phyloP scores from a whole-genome alignment of 2,113 vertebrate genomes.

The Eulacestoma nigropectus region DNA sequence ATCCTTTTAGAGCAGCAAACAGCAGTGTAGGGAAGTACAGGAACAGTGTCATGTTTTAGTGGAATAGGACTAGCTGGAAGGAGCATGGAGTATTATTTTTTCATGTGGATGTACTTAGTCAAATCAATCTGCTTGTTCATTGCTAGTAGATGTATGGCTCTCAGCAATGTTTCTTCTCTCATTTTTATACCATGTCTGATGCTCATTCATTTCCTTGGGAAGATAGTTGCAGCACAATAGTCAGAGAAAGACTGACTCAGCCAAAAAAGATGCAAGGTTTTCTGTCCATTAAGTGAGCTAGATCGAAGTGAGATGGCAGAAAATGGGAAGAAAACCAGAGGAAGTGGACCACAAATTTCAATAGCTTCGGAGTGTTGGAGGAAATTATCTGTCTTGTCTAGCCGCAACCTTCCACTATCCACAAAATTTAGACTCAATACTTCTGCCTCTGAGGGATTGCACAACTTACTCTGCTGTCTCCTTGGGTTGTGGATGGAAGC shows the following conservation, averaged over 20 bases:
- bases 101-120: neutral
- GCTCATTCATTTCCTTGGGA: neutral
- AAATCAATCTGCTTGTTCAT: neutral
- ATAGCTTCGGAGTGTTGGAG: neutral
- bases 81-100: neutral
- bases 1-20: neutral
- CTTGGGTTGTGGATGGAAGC: neutral
- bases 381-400: neutral
- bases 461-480: neutral
- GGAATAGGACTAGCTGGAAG: neutral
- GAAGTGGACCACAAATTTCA: neutral
- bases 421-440: neutral
- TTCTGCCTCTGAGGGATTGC: neutral
- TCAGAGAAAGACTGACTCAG: neutral
- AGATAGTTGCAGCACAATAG: neutral
- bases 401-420: neutral
- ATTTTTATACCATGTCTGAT: neutral
- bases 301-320: neutral
- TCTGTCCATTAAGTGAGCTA: neutral
- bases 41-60: neutral
- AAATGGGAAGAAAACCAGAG: neutral
- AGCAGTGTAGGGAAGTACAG: neutral
- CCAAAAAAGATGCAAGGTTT: neutral
- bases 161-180: neutral
- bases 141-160: neutral